These are phyloP conservation scores for Nomada ruficornis DNA, from an alignment of 2,888 invertebrate genomes.

Conservation along the genomic window DNA sequence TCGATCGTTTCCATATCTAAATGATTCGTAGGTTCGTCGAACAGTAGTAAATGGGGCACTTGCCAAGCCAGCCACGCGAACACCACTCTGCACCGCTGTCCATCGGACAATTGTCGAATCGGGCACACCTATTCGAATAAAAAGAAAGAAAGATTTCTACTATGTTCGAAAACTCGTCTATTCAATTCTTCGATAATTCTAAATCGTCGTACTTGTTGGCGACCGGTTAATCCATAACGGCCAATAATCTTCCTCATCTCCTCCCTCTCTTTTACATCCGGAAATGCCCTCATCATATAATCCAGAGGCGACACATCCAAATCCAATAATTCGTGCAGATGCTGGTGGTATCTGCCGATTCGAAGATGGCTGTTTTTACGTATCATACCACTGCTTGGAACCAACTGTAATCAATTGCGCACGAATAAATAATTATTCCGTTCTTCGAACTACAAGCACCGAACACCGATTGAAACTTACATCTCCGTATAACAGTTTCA, in stretches of 20 bases:
- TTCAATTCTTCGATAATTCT: neutral
- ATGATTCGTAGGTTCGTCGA: slow-evolving; percentile 96
- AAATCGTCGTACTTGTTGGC: slow-evolving; percentile 91
- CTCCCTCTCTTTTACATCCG: slow-evolving; percentile 98
- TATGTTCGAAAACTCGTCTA: neutral
- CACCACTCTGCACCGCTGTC: slow-evolving; percentile 98
- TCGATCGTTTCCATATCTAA: slow-evolving; percentile 99
- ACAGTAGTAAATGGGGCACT: slow-evolving; percentile 95
- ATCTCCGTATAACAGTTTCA: slow-evolving; percentile 98
- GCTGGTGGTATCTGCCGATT: slow-evolving; percentile 99
- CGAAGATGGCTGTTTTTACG: slow-evolving; percentile 98
- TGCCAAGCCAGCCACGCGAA: slow-evolving; percentile 99
- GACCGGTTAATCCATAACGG: slow-evolving; percentile 97
- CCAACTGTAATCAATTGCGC: slow-evolving; percentile 87
- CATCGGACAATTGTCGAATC: slow-evolving; percentile 97
- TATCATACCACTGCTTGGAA: slow-evolving; percentile 98
- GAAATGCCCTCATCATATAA: slow-evolving; percentile 99
- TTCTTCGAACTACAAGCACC: neutral
- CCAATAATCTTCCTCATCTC: slow-evolving; percentile 99
- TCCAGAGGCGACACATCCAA: slow-evolving; percentile 97
- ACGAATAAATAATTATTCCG: neutral
- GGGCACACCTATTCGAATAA: slow-evolving; percentile 90
- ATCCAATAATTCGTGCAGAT: slow-evolving; percentile 98
- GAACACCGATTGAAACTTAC: slow-evolving; percentile 85
- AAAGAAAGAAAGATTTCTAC: neutral